These are phyloP conservation scores for Callaeas wilsoni DNA, from an alignment of 2,113 vertebrate species.

Conservation along the genomic window DNA sequence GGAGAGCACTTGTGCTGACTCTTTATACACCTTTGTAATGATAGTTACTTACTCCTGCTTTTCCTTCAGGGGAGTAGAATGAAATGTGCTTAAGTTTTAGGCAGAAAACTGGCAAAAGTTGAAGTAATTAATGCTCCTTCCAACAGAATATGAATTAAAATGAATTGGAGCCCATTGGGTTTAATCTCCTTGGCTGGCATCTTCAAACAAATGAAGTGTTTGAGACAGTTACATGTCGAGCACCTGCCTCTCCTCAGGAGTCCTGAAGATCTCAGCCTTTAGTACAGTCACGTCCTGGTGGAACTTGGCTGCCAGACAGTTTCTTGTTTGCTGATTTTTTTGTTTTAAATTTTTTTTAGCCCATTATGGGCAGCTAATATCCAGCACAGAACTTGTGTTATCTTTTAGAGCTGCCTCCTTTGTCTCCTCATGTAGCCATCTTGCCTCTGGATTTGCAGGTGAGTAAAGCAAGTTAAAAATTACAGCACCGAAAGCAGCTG, in stretches of 20 bases:
- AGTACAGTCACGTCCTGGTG: background rate
- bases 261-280: background rate
- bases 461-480: background rate
- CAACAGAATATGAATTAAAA: background rate
- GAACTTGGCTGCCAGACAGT: background rate
- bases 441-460: background rate
- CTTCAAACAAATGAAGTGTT: slow-evolving; percentile 12
- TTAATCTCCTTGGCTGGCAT: slow-evolving; percentile 21
- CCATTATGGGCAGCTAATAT: background rate
- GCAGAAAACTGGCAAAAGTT: slow-evolving; percentile 17
- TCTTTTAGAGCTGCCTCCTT: background rate
- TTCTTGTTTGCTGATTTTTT: background rate
- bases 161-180: background rate
- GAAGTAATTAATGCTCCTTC: background rate
- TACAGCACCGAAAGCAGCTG: background rate
- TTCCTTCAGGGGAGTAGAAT: slow-evolving; percentile 11
- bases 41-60: background rate
- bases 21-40: background rate
- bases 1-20: background rate
- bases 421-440: background rate
- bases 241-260: slow-evolving; percentile 17
- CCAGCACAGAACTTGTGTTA: background rate
- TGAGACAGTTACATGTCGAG: background rate
- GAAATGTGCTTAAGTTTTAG: background rate
- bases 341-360: background rate